Percentiles rank a stretch among this genome's conserved stretches.
Conservation (phyloP, 1,140 invertebrate species). For the Drosophila virilis region DNA sequence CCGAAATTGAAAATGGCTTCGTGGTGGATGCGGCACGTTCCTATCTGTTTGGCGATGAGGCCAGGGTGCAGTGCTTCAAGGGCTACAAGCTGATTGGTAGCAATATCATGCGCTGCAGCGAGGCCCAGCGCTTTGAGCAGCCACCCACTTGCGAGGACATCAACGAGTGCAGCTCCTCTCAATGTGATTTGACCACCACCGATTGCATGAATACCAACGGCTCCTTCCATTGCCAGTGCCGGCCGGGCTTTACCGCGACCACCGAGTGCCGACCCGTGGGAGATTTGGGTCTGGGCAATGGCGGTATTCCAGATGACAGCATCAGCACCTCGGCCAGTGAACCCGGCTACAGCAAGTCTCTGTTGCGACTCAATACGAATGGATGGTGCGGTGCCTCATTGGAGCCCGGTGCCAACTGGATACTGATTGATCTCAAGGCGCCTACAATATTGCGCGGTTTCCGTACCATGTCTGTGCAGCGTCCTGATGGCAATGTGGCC, state of each 20-base stretch:
- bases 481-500: slow-evolving; percentile 91
- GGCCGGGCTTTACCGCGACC: slow-evolving; percentile 92
- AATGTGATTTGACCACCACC: slow-evolving; percentile 95
- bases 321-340: slow-evolving; percentile 94
- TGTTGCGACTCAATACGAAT: slow-evolving; percentile 91
- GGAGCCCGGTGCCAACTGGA: slow-evolving; percentile 94
- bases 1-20: slow-evolving; percentile 93
- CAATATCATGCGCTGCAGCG: slow-evolving; percentile 94
- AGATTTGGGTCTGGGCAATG: slow-evolving; percentile 94
- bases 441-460: slow-evolving; percentile 96
- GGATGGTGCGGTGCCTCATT: slow-evolving; percentile 95
- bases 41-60: slow-evolving; percentile 96
- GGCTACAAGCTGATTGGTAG: slow-evolving; percentile 94
- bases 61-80: slow-evolving; percentile 95
- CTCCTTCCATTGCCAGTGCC: slow-evolving; percentile 96
- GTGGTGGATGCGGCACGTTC: slow-evolving; percentile 90
- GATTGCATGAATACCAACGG: slow-evolving; percentile 96
- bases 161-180: slow-evolving; percentile 95
- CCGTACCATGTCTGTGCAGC: slow-evolving; percentile 93
- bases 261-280: slow-evolving; percentile 95
- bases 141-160: slow-evolving; percentile 95
- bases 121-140: slow-evolving; percentile 93
- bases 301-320: slow-evolving; percentile 94
- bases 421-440: slow-evolving; percentile 93
- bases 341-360: slow-evolving; percentile 92